Percentiles rank a stretch among this genome's conserved stretches.
Conservation (phyloP, 2,888 invertebrate genomes). For the Habrosyne pyritoides region DNA sequence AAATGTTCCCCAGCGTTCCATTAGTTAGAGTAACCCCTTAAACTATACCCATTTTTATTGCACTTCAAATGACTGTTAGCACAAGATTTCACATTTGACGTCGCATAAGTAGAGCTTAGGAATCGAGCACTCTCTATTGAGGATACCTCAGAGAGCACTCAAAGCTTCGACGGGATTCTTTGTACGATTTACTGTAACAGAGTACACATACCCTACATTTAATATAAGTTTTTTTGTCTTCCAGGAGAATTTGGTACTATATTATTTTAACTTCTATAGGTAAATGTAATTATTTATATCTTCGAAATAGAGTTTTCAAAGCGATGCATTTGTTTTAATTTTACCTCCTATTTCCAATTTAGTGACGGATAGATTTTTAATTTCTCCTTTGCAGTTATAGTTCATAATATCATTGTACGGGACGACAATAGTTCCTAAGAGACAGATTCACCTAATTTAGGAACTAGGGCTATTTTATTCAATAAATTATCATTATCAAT, state of each 20-base stretch:
- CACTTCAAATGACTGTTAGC: slow-evolving; percentile 6
- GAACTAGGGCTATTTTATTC: too few species aligned
- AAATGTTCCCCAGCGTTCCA: not conserved
- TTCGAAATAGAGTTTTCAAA: too few species aligned
- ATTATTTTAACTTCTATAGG: too few species aligned
- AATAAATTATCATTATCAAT: too few species aligned
- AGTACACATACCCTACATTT: not conserved
- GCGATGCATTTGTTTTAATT: too few species aligned
- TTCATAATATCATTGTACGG: too few species aligned
- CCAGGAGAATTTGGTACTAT: not conserved
- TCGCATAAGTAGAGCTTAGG: slow-evolving; percentile 25
- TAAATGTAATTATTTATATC: too few species aligned
- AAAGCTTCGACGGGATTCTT: slow-evolving; percentile 19
- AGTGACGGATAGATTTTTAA: too few species aligned
- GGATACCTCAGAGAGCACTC: slow-evolving; percentile 32
- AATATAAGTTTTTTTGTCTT: not conserved
- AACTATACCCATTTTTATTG: not conserved
- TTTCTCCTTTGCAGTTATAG: too few species aligned
- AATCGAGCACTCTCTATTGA: slow-evolving; percentile 26
- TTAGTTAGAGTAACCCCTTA: not conserved
- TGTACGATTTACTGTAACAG: slow-evolving; percentile 7
- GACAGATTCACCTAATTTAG: too few species aligned
- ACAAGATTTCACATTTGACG: slow-evolving; percentile 18
- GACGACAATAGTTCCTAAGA: too few species aligned
- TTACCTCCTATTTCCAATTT: too few species aligned